A percentile compares a stretch with the other conserved stretches of the same genome.
Evolutionary conservation across 2,113 vertebrate genomes (phyloP).

Genomic region (Melanerpes aurifrons): DNA sequence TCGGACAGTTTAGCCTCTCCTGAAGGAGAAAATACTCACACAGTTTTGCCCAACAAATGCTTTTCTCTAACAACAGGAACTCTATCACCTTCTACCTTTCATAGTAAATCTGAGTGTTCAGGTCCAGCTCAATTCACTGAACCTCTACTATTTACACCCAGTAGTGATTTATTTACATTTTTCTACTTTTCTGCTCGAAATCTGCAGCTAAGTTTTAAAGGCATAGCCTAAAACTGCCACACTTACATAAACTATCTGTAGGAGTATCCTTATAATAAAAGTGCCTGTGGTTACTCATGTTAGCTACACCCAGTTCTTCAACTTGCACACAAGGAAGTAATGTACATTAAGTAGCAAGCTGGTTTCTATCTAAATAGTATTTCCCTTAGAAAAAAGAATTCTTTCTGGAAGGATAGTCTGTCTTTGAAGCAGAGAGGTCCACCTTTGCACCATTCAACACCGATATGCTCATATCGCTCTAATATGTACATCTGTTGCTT

Average conservation of each 20-base stretch:
- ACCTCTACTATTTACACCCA: too few relatives aligned
- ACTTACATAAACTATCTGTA: background rate
- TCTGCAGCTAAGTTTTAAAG: too few relatives aligned
- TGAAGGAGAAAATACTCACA: too few relatives aligned
- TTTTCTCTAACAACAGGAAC: too few relatives aligned
- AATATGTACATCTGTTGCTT: background rate
- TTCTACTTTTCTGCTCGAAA: too few relatives aligned
- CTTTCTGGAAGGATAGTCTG: background rate
- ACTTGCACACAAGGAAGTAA: background rate
- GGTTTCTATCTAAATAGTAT: background rate
- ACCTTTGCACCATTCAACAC: background rate
- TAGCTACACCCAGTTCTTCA: background rate
- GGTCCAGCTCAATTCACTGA: too few relatives aligned
- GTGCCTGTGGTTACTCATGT: background rate
- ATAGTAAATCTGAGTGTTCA: too few relatives aligned
- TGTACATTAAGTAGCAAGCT: background rate
- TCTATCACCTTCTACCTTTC: too few relatives aligned
- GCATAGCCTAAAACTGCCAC: too few relatives aligned
- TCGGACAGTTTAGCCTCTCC: too few relatives aligned
- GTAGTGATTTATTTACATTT: too few relatives aligned
- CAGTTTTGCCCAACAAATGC: too few relatives aligned
- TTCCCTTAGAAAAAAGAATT: background rate
- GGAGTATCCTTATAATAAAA: background rate
- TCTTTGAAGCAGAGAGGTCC: background rate
- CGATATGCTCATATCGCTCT: background rate